Evolutionary conservation across 2,797 vertebrate genomes (phyloP), one percentile per base, ranked within the genome.

Genomic region (Tarsius wallacei): DNA sequence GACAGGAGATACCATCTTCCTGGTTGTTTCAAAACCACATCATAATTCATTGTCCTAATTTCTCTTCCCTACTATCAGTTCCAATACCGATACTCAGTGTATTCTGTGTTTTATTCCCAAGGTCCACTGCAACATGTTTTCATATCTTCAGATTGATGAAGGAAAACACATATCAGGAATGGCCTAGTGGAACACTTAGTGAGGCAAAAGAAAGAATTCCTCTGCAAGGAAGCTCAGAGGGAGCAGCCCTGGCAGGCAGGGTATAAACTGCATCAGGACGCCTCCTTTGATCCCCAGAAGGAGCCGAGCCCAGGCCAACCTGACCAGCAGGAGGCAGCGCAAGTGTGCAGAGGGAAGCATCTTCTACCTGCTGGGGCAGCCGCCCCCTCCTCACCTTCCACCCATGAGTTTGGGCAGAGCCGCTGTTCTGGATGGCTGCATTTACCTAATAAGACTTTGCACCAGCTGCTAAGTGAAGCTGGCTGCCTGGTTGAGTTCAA

Each of bases 381-480:
- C 10, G 19, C 49, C 2, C 15, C 33, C 36, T 57, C 19, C 86
- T 42, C 55, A 26, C 47, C 55, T 17, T 2, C 9, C 10, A 42
- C 42, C 61, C 59, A 7, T 7, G 49, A 66, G 74, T 82, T 51
- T 24, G 63, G 85, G 74, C 24, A 78, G 73, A 88, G 82, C 84
- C 55, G 26, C 47, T 42, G 91, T 68, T 97, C 97, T 80, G 94
- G 95, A 95, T 94, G 47, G 10, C 63, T 94, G 94, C 61, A 1
- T 97, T 93, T 96, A 87, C 93, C 92, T 97, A 97, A 96, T 96
- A 90, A 90, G 81, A 90, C 93, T 90, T 64, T 42, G 36, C 84
- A 28, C 84, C 81, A 55, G 51, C 77, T 0, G 2, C 82, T 95
- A 84, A 95, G 95, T 81, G 78, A 96, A 96, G 93, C 96, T 42